Evolutionary conservation across 2,113 vertebrate species (phyloP).

Genomic region (Saguinus imperator): DNA sequence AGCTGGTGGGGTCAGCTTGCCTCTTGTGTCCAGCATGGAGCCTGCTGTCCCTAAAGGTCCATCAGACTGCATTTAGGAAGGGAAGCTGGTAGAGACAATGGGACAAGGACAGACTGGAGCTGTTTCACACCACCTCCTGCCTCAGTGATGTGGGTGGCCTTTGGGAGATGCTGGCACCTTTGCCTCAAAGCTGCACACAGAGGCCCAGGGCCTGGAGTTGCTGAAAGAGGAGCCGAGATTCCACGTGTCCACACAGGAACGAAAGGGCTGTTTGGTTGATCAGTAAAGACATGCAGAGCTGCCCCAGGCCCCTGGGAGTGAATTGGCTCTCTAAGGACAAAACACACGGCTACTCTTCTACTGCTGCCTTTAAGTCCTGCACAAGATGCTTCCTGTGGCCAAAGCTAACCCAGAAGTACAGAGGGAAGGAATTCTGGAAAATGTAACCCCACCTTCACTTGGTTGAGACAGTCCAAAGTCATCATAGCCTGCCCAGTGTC

Average conservation of each 20-base stretch:
- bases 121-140: neutral
- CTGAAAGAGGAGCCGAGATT: neutral
- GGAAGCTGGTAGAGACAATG: neutral
- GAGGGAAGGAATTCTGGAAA: neutral
- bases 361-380: neutral
- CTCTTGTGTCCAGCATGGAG: neutral
- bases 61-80: neutral
- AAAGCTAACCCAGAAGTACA: neutral
- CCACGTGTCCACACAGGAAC: neutral
- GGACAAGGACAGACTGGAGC: neutral
- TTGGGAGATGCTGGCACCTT: neutral
- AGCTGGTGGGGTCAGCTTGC: neutral
- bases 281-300: fast-evolving
- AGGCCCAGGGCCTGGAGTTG: neutral
- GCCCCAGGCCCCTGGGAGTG: neutral
- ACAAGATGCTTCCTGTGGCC: neutral
- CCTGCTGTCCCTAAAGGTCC: neutral
- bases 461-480: neutral
- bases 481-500: neutral
- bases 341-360: neutral
- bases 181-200: neutral
- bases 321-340: neutral
- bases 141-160: neutral
- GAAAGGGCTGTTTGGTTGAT: neutral
- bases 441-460: neutral